Base-by-base conservation (phyloP, 2,113 vertebrate species). In the Accipiter cooperii region DNA sequence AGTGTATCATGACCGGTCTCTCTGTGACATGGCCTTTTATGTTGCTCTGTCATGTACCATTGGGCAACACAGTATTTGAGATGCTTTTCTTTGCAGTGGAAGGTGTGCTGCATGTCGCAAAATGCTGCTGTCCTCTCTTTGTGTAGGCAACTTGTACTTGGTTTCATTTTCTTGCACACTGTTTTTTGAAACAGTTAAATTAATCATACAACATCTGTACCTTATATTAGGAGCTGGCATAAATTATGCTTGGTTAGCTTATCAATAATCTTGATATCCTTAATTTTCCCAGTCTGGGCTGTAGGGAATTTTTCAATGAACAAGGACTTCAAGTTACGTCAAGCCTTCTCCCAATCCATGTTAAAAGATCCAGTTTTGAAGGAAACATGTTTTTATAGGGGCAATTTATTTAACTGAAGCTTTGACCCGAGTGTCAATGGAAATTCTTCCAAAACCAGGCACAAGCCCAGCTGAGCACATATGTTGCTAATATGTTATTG, bases 71-170 rank as follows among this genome's bases (percentile, higher is more conserved):
- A 1, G 0, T 28, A 38, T 64, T 24, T n/a, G 21, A 68, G 46
- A 26, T 66, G 8, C 15, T 68, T 77, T 84, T 69, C n/a, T n/a
- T 47, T 47, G 34, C 29, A 38, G 17, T 10, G 1, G 8, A 36
- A 29, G 14, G 4, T 46, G 22, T 17, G 15, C 11, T 73, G 25
- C 6, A 1, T 8, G 7, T 38, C 2, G 0, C 1, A 2, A 71
- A 87, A 70, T 2, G 4, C 46, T 40, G 46, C 11, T 44, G 8
- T 25, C 3, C 13, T 36, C 20, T 64, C 9, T 51, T 22, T 76
- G 3, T 22, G 24, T 26, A 55, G 29, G 9, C 8, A 80, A 24
- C 8, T 11, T 2, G 0, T 6, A 25, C 24, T 58, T 40, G 5
- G 2, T 52, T 85, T 84, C 2, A 25, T 51, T 77, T 76, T 9